Evolutionary conservation across 2,888 invertebrate genomes (phyloP).

Genomic region (Calameuta filiformis): DNA sequence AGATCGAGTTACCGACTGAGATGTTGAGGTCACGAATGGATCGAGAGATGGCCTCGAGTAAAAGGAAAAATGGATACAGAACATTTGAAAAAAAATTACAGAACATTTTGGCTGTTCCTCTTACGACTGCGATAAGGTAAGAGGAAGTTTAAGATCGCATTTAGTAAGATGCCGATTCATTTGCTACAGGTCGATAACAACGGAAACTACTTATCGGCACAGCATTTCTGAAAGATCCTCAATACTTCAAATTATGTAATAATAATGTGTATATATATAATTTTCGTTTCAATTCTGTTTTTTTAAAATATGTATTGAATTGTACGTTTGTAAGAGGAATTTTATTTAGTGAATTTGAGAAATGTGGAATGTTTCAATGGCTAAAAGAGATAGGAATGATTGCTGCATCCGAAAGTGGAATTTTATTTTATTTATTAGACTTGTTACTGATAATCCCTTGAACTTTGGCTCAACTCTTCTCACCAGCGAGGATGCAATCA

Average conservation of each 20-base stretch:
- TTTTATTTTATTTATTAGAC: background rate
- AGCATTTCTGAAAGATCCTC: too few relatives aligned
- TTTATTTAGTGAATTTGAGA: background rate
- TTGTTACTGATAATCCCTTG: background rate
- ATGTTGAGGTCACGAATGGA: background rate
- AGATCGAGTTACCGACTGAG: background rate
- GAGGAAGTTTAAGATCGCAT: too few relatives aligned
- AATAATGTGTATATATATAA: too few relatives aligned
- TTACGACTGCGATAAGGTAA: too few relatives aligned
- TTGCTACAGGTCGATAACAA: too few relatives aligned
- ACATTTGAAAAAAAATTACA: too few relatives aligned
- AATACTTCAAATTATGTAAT: too few relatives aligned
- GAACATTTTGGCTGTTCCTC: too few relatives aligned
- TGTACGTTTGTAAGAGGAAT: background rate
- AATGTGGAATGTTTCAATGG: background rate
- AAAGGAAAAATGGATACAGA: background rate
- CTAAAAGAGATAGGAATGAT: too few relatives aligned
- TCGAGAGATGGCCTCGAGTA: background rate
- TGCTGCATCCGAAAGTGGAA: background rate
- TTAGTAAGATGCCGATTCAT: too few relatives aligned
- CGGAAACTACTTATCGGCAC: too few relatives aligned
- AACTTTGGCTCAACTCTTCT: background rate
- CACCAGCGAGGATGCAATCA: background rate
- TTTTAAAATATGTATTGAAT: background rate
- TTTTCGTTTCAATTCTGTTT: background rate